Evolutionary conservation across 2,113 vertebrate species (phyloP).

Genomic region (Cochlearius cochlearius): DNA sequence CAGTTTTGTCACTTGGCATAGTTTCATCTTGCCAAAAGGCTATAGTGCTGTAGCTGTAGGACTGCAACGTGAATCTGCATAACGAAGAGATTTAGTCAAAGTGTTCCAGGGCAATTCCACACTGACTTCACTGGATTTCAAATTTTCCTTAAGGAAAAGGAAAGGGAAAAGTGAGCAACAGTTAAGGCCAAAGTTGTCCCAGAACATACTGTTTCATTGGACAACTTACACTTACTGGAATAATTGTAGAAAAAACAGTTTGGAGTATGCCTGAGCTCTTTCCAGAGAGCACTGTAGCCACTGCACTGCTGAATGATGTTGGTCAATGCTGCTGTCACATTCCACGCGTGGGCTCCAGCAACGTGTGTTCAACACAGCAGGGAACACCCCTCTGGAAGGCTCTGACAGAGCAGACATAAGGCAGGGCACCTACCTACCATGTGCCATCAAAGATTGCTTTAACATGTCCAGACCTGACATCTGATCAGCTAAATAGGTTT

Average conservation of each 20-base stretch:
- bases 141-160: neutral
- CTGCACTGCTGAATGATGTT: fast-evolving
- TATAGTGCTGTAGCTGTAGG: neutral
- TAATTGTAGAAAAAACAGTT: neutral
- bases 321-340: fast-evolving
- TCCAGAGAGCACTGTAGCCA: neutral
- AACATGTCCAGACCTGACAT: neutral
- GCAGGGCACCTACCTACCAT: neutral
- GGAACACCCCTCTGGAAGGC: neutral
- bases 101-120: neutral
- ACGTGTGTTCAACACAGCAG: neutral
- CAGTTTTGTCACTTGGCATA: neutral
- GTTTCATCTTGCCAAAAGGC: neutral
- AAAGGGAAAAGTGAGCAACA: neutral
- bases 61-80: neutral
- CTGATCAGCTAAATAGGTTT: neutral
- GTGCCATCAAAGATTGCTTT: neutral
- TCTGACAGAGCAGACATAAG: neutral
- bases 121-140: neutral
- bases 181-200: neutral
- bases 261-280: neutral
- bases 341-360: fast-evolving
- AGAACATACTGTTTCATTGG: neutral
- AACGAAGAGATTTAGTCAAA: neutral
- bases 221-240: neutral